phyloP scores from a whole-genome alignment of 2,888 invertebrate genomes.

The Cotesia congregata region DNA sequence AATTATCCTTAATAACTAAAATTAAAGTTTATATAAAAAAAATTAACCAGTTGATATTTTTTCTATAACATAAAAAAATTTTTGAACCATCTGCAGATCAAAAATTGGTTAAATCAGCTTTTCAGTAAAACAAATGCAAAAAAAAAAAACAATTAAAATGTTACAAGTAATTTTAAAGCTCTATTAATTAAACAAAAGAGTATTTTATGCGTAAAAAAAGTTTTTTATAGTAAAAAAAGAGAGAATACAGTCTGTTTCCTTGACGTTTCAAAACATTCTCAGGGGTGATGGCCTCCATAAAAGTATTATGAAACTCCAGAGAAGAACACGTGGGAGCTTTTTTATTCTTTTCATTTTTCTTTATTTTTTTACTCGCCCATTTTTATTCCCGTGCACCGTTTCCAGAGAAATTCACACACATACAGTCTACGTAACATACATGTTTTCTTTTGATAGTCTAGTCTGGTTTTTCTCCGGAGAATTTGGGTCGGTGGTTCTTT shows the following conservation, averaged over 20 bases:
- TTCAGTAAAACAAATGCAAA: too few species aligned
- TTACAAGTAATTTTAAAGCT: not conserved
- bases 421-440: constrained; percentile 13
- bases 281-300: constrained; percentile 23
- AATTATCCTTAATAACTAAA: not conserved
- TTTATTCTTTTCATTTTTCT: constrained; percentile 19
- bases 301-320: constrained; percentile 30
- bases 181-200: not conserved
- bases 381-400: constrained; percentile 14
- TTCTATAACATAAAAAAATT: too few species aligned
- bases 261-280: constrained; percentile 16
- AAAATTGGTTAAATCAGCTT: too few species aligned
- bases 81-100: too few species aligned
- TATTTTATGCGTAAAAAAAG: not conserved
- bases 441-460: not conserved
- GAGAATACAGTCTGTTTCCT: not conserved
- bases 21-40: not conserved
- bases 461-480: not conserved
- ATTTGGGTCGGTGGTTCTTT: constrained; percentile 27
- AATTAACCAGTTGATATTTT: not conserved
- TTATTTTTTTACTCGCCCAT: constrained; percentile 18
- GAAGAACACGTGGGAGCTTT: constrained; percentile 11
- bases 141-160: too few species aligned
- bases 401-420: not conserved
- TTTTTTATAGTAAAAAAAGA: not conserved